These are phyloP conservation scores for Abramis brama DNA, from an alignment of 2,113 vertebrate species.

Conservation along the genomic window DNA sequence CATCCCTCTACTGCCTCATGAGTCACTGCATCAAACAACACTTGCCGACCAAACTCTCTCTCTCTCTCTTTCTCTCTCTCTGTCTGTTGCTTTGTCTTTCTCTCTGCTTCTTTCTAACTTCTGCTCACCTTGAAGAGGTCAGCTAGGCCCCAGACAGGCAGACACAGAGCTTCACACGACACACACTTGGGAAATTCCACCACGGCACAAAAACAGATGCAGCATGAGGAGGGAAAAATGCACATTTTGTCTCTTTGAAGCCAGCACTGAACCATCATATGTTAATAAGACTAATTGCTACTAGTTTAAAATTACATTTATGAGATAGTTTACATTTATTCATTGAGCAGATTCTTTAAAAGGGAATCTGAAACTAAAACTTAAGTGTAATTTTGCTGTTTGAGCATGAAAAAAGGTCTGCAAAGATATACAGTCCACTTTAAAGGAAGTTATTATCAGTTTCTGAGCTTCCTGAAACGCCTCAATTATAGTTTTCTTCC, in stretches of 20 bases:
- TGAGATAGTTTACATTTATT: not conserved
- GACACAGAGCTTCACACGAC: slow-evolving; percentile 42
- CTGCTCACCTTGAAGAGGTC: slow-evolving; percentile 55
- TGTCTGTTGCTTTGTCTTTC: slow-evolving; percentile 9
- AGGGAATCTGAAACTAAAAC: no score
- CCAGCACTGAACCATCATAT: not conserved
- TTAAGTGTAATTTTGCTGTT: no score
- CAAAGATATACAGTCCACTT: no score
- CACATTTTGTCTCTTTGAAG: slow-evolving; percentile 3
- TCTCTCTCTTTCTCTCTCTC: not conserved
- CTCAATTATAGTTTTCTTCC: no score
- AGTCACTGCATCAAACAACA: slow-evolving; percentile 67
- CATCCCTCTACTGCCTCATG: slow-evolving; percentile 68
- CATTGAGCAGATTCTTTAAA: not conserved
- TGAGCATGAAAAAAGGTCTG: no score
- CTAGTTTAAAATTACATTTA: not conserved
- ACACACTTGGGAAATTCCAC: slow-evolving; percentile 55
- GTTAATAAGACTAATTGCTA: not conserved
- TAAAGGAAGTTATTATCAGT: no score
- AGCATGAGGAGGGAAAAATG: not conserved
- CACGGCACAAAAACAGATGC: slow-evolving; percentile 28
- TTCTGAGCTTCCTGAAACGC: no score
- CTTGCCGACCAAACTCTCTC: slow-evolving; percentile 39
- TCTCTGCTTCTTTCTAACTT: slow-evolving; percentile 43
- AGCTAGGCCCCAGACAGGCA: slow-evolving; percentile 60